These are phyloP conservation scores for Neoscelio sp. DNA, from an alignment of 2,888 invertebrate species.

Conservation along the genomic window DNA sequence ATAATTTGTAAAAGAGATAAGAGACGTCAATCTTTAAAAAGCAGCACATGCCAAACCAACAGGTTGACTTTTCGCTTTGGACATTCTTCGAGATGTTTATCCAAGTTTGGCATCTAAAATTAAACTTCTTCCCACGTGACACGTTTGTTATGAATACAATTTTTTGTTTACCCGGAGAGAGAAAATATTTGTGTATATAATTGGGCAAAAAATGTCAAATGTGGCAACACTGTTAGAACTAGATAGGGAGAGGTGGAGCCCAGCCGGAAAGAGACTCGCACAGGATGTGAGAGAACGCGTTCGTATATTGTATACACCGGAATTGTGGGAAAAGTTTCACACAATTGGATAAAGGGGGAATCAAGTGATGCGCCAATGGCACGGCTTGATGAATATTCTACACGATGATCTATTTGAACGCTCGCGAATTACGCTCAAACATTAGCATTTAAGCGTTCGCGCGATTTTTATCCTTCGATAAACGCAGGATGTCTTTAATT, in stretches of 20 bases:
- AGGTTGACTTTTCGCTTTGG: too few relatives aligned
- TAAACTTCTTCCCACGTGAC: too few relatives aligned
- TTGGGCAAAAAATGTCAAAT: conserved; percentile 43
- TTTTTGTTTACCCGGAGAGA: conserved; percentile 1
- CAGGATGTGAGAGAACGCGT: conserved; percentile 64
- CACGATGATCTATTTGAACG: conserved; percentile 47
- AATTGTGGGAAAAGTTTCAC: conserved; percentile 65
- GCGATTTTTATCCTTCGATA: conserved; percentile 42
- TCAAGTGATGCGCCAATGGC: conserved; percentile 54
- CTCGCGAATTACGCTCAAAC: conserved; percentile 41
- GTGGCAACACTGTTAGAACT: conserved; percentile 53
- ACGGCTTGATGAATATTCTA: conserved; percentile 55
- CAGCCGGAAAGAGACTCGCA: conserved; percentile 64
- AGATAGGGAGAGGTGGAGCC: conserved; percentile 29
- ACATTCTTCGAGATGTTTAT: too few relatives aligned
- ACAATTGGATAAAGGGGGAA: conserved; percentile 57
- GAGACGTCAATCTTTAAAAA: too few relatives aligned
- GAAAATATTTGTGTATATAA: conserved; percentile 24
- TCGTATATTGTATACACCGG: conserved; percentile 60
- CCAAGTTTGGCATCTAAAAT: too few relatives aligned
- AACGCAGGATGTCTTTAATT: conserved; percentile 43
- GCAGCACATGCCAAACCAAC: too few relatives aligned
- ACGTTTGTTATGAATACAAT: conserved; percentile 34
- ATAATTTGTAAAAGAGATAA: too few relatives aligned
- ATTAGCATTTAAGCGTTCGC: conserved; percentile 49